phyloP scores from a whole-genome alignment of 2,113 vertebrate genomes.

The Mugil cephalus region DNA sequence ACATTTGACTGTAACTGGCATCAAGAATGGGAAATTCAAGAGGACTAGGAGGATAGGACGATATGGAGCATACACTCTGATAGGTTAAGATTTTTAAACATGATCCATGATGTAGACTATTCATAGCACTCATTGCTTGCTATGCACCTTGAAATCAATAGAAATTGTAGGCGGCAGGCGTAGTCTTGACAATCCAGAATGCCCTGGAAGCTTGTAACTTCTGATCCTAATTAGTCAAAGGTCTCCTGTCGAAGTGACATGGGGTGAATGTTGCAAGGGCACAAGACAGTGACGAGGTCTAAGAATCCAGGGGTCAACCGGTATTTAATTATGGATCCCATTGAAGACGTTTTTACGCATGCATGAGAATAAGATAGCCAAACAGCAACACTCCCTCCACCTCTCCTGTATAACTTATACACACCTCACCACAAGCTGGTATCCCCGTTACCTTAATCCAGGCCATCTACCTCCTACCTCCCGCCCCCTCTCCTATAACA shows the following conservation, averaged over 20 bases:
- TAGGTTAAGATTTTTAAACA: background rate
- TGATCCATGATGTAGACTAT: background rate
- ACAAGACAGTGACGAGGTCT: background rate
- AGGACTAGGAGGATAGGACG: no score
- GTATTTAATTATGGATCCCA: slow-evolving; percentile 2
- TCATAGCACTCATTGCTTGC: background rate
- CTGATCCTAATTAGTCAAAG: slow-evolving; percentile 16
- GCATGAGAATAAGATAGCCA: slow-evolving; percentile 2
- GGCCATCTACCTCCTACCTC: slow-evolving; percentile 18
- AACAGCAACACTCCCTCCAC: background rate
- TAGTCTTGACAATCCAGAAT: slow-evolving; percentile 7
- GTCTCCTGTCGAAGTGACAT: slow-evolving; percentile 19
- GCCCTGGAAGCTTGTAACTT: background rate
- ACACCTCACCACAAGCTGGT: slow-evolving; percentile 20
- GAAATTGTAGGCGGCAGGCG: slow-evolving; percentile 9
- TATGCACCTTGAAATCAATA: slow-evolving; percentile 27
- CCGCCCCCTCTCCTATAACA: slow-evolving; percentile 46
- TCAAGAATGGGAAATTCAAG: no score
- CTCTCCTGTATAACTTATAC: background rate
- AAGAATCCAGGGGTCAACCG: background rate
- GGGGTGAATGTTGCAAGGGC: background rate
- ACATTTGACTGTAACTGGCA: no score
- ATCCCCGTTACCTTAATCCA: slow-evolving; percentile 37
- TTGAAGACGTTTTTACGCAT: background rate
- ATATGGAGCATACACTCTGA: background rate